These are phyloP conservation scores for Drosophila teissieri DNA, from an alignment of 1,140 invertebrate genomes.

Conservation along the genomic window DNA sequence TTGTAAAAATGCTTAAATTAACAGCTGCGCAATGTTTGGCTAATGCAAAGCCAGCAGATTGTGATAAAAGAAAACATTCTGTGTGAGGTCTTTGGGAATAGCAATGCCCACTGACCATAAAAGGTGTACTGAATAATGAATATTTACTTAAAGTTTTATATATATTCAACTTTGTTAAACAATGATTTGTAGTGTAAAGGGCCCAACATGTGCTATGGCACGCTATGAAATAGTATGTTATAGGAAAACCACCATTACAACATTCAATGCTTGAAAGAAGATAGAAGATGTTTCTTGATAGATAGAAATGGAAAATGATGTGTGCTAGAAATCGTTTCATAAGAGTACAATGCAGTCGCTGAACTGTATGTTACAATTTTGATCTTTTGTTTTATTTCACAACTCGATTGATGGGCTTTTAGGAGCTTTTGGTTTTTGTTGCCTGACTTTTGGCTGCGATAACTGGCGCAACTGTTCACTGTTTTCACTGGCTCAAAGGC, in stretches of 20 bases:
- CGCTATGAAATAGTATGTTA: too few relatives aligned
- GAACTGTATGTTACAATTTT: conserved; percentile 13
- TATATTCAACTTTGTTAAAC: too few relatives aligned
- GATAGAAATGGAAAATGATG: background rate
- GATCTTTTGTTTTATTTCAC: conserved; percentile 31
- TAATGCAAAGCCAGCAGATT: conserved; percentile 4
- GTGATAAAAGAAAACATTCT: background rate
- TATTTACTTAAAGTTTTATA: background rate
- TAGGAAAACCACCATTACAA: too few relatives aligned
- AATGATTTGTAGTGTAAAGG: too few relatives aligned
- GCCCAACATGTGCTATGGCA: too few relatives aligned
- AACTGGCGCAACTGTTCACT: conserved; percentile 25
- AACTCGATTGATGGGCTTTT: conserved; percentile 55
- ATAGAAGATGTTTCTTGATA: too few relatives aligned
- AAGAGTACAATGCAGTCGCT: conserved; percentile 6
- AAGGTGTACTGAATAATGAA: background rate
- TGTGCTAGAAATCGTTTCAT: background rate
- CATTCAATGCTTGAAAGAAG: too few relatives aligned
- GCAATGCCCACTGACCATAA: background rate
- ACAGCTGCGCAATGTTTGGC: conserved; percentile 40
- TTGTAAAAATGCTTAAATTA: conserved; percentile 57
- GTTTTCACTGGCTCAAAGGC: conserved; percentile 54
- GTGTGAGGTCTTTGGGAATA: background rate
- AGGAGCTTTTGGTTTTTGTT: conserved; percentile 25
- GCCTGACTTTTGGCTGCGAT: conserved; percentile 34